Percentiles rank a stretch among this genome's conserved stretches.
Evolutionary conservation across 1,140 invertebrate genomes (phyloP).

Genomic region (Aporrectodea caliginosa): DNA sequence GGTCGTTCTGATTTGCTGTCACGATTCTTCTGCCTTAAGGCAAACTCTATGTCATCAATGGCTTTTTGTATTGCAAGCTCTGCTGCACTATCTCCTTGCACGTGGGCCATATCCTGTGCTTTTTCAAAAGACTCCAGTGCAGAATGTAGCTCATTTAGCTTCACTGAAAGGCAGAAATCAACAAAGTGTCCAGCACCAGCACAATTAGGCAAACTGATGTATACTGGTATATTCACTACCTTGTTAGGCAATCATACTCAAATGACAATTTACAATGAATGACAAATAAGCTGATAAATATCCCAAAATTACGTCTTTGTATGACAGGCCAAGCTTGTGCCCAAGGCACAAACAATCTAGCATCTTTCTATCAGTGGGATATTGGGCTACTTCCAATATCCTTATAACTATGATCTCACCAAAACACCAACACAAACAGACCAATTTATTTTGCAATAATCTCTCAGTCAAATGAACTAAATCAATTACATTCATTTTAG

Average conservation of each 20-base stretch:
- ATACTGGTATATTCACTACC: too few species aligned
- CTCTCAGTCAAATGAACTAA: too few species aligned
- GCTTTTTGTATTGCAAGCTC: not conserved
- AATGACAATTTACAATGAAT: too few species aligned
- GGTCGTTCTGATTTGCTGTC: not conserved
- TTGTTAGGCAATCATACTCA: too few species aligned
- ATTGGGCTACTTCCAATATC: too few species aligned
- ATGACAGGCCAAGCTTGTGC: too few species aligned
- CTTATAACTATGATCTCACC: too few species aligned
- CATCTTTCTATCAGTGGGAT: too few species aligned
- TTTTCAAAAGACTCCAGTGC: not conserved
- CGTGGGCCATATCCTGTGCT: not conserved
- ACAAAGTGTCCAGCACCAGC: not conserved
- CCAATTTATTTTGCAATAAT: too few species aligned
- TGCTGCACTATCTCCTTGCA: not conserved
- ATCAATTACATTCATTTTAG: too few species aligned
- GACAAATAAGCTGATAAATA: not conserved
- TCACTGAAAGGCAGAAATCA: not conserved
- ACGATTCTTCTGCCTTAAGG: not conserved
- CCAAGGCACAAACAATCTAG: too few species aligned
- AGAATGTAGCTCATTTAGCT: not conserved
- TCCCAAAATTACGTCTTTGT: not conserved
- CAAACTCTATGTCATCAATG: not conserved
- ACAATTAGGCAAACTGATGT: not conserved
- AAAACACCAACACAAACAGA: too few species aligned